Conservation (phyloP, 2,888 invertebrate species). For the Cerceris ruficornis region DNA sequence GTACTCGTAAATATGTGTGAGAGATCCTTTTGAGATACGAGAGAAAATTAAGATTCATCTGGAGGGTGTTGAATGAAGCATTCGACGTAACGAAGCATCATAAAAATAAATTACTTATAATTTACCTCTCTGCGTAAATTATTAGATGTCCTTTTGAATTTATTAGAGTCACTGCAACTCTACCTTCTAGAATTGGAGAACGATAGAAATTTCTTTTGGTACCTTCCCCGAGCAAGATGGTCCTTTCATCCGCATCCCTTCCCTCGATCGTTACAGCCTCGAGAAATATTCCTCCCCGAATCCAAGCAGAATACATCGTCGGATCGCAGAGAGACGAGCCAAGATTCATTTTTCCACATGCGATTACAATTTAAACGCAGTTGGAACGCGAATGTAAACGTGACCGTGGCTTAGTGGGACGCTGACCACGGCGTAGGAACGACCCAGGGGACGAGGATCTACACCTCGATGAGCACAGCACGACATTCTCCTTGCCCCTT, state of each 20-base stretch:
- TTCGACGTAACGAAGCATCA: too few species aligned
- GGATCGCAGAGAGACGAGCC: constrained; percentile 1
- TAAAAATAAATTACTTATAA: too few species aligned
- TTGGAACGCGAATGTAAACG: constrained; percentile 71
- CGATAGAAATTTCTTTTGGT: neutral
- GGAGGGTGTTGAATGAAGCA: too few species aligned
- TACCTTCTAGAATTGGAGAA: too few species aligned
- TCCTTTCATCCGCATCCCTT: too few species aligned
- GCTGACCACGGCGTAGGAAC: constrained; percentile 79
- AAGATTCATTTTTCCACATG: constrained; percentile 59
- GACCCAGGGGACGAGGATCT: constrained; percentile 81
- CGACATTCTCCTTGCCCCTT: constrained; percentile 78
- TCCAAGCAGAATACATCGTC: neutral
- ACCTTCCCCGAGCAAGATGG: neutral
- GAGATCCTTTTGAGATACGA: too few species aligned
- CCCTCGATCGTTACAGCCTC: too few species aligned
- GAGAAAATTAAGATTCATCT: too few species aligned
- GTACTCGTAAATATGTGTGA: too few species aligned
- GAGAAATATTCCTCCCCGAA: neutral
- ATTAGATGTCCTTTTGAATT: too few species aligned
- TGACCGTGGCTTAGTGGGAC: constrained; percentile 80
- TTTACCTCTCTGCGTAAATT: too few species aligned
- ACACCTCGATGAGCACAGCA: constrained; percentile 81
- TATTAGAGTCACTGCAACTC: neutral
- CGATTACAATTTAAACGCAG: constrained; percentile 62